Percentiles rank a stretch among this genome's conserved stretches.
Evolutionary conservation across 2,113 vertebrate species (phyloP).

Genomic region (Dipodomys ordii): DNA sequence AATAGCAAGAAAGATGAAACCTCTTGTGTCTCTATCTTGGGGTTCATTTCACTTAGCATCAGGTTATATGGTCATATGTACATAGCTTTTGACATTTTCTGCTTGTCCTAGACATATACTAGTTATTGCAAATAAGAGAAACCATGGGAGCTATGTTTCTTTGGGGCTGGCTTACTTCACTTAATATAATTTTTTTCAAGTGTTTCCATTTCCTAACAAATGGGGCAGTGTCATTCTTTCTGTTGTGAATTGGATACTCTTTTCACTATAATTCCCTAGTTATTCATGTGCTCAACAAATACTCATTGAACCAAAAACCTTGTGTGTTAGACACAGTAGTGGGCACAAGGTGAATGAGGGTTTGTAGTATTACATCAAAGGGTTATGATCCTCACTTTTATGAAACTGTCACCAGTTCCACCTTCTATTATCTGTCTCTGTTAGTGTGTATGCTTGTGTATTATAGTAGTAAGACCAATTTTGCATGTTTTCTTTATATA

Average conservation of each 20-base stretch:
- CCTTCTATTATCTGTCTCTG: not conserved
- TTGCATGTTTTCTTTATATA: conserved; percentile 26
- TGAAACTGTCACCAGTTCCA: conserved; percentile 38
- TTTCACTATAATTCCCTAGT: conserved; percentile 44
- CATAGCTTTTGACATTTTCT: no score
- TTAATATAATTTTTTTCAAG: no score
- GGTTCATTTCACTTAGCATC: no score
- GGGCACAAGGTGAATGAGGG: not conserved
- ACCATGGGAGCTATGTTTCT: no score
- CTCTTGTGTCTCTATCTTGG: no score
- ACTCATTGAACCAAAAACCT: conserved; percentile 10
- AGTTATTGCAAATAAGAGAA: no score
- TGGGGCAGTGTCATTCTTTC: no score
- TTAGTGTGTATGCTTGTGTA: not conserved
- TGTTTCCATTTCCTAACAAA: no score
- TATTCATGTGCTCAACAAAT: conserved; percentile 62
- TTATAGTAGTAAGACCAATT: conserved; percentile 34
- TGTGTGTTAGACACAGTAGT: not conserved
- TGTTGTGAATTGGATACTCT: conserved; percentile 23
- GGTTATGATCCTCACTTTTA: conserved; percentile 17
- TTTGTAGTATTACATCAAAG: not conserved
- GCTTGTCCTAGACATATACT: no score
- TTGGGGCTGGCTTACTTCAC: no score
- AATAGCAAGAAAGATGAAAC: no score
- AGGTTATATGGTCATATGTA: no score